A percentile compares a stretch with the other conserved stretches of the same genome.
phyloP scores from a whole-genome alignment of 2,888 invertebrate species.

The Elysia crispata region DNA sequence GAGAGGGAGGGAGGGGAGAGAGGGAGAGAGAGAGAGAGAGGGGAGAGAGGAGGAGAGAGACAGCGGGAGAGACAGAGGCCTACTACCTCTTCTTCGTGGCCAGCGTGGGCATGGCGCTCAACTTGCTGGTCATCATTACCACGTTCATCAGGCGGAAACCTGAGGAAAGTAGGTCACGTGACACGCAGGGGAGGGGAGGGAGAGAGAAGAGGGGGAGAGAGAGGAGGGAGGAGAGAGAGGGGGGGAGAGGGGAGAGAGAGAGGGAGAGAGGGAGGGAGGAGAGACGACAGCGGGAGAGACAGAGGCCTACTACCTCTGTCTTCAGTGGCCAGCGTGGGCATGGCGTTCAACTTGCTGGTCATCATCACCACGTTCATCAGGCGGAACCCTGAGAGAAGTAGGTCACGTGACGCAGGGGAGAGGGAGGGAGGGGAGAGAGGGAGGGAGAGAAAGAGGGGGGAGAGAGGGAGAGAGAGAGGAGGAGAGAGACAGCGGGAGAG shows the following conservation, averaged over 20 bases:
- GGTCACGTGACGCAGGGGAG: background rate
- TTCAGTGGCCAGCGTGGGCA: constrained; percentile 72
- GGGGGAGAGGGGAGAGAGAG: background rate
- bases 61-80: too few species aligned
- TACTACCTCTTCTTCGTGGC: too few species aligned
- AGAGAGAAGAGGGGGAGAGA: background rate
- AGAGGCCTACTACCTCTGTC: constrained; percentile 74
- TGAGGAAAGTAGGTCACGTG: background rate
- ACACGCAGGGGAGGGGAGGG: background rate
- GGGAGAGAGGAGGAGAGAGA: constrained; percentile 29
- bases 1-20: background rate
- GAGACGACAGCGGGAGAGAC: background rate
- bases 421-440: too few species aligned
- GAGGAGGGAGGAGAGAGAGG: background rate
- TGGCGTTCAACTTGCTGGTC: constrained; percentile 72
- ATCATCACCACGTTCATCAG: constrained; percentile 70
- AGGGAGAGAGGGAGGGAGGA: background rate
- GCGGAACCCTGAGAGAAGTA: constrained; percentile 51
- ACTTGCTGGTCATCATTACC: too few species aligned
- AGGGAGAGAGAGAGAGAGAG: background rate
- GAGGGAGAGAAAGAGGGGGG: too few species aligned
- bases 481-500: too few species aligned
- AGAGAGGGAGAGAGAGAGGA: too few species aligned
- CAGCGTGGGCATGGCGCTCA: too few species aligned
- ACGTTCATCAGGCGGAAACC: too few species aligned